These are phyloP conservation scores for Henricia sp. DNA, from an alignment of 53 echinoderm and acorn worm genomes.

Conservation along the genomic window DNA sequence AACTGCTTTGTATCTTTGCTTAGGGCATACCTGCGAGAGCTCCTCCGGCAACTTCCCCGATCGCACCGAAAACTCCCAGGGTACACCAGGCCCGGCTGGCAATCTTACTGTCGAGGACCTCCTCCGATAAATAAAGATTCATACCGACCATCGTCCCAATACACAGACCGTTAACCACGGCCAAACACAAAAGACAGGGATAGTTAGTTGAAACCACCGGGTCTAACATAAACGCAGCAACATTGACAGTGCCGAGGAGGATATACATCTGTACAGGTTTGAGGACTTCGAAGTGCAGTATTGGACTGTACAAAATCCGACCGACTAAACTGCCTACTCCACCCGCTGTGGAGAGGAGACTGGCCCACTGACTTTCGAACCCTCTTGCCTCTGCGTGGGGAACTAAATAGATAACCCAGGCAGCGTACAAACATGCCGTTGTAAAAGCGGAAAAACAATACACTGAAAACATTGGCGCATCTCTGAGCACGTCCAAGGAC, in stretches of 20 bases:
- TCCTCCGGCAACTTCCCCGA: no score
- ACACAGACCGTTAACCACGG: conserved; percentile 46
- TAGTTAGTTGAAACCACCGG: no score
- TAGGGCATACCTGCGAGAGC: conserved; percentile 63
- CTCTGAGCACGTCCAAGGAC: neutral
- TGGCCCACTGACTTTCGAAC: conserved; percentile 13
- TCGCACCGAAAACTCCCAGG: conserved; percentile 6
- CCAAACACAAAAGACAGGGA: no score
- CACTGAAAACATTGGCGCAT: neutral
- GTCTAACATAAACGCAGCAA: no score
- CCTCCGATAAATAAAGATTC: conserved; percentile 17
- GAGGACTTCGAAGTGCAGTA: conserved; percentile 20
- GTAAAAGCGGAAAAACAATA: neutral
- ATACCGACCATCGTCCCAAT: conserved; percentile 31
- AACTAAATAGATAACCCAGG: no score
- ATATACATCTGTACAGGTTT: conserved; percentile 36
- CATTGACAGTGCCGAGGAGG: conserved; percentile 34
- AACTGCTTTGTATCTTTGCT: no score
- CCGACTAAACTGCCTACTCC: conserved; percentile 58
- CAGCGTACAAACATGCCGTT: conserved; percentile 57
- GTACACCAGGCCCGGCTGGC: conserved; percentile 20
- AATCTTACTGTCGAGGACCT: conserved; percentile 18
- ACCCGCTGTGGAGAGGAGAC: conserved; percentile 50
- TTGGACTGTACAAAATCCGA: conserved; percentile 42
- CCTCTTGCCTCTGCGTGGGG: conserved; percentile 57